Percentiles rank a stretch among this genome's conserved stretches.
These are phyloP conservation scores for Coluber constrictor DNA, from an alignment of 2,797 vertebrate genomes.

Conservation along the genomic window DNA sequence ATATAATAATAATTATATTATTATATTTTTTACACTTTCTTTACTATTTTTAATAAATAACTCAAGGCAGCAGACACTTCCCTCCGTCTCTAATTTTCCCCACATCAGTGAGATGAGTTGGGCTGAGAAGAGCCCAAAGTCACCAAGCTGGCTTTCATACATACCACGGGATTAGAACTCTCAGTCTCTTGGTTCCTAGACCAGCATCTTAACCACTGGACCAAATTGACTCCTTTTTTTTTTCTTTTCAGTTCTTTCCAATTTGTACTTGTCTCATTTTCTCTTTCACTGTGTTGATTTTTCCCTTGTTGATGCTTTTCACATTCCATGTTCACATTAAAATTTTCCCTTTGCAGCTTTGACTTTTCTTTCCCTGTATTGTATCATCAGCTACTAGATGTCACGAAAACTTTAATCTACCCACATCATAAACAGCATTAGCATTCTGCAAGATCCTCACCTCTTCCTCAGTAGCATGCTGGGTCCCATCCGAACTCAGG, in stretches of 20 bases:
- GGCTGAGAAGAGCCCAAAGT: too few species aligned
- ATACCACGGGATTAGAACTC: too few species aligned
- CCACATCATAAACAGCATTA: not conserved
- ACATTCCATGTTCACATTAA: not conserved
- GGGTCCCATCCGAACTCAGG: not conserved
- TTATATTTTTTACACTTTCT: not conserved
- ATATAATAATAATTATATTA: too few species aligned
- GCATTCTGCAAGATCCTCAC: not conserved
- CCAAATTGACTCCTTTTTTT: not conserved
- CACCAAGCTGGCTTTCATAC: too few species aligned
- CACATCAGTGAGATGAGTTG: too few species aligned
- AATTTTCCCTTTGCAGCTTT: not conserved
- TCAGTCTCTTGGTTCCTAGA: too few species aligned
- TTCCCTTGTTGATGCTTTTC: not conserved
- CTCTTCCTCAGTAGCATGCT: not conserved
- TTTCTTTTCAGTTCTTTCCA: not conserved
- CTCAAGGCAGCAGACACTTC: not conserved
- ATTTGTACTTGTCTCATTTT: not conserved
- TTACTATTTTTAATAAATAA: not conserved
- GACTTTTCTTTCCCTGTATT: not conserved
- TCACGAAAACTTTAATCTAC: not conserved
- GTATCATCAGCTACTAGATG: not conserved
- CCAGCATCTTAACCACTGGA: too few species aligned
- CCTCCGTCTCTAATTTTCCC: not conserved
- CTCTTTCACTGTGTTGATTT: not conserved